Percentiles rank a stretch among this genome's conserved stretches.
Conservation (phyloP, 2,113 vertebrate genomes). For the Nothoprocta perdicaria region DNA sequence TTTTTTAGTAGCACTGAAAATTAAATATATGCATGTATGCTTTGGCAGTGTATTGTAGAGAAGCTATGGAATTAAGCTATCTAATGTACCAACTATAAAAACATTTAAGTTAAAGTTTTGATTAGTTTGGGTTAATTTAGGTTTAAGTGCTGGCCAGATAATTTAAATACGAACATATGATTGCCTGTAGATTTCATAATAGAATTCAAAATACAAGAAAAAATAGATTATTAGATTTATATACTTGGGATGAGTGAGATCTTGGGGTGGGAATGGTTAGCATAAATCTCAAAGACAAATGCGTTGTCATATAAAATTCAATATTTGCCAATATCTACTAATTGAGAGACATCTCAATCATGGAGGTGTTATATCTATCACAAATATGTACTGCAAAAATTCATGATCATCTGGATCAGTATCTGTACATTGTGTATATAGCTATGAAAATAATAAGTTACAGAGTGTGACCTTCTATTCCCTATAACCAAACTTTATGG, state of each 20-base stretch:
- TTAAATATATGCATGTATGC: background rate
- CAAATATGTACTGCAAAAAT: background rate
- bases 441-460: background rate
- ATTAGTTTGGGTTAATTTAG: background rate
- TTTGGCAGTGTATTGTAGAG: background rate
- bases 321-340: background rate
- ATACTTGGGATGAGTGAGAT: background rate
- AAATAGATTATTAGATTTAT: background rate
- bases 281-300: background rate
- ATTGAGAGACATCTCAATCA: background rate
- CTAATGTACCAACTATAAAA: slow-evolving; percentile 18
- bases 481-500: background rate
- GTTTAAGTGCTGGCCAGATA: background rate
- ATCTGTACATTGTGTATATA: background rate
- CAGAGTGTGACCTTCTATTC: background rate
- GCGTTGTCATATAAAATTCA: background rate
- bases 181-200: background rate
- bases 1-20: background rate
- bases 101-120: background rate
- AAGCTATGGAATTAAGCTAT: background rate
- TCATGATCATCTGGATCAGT: background rate
- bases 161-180: background rate
- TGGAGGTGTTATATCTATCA: background rate
- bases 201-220: background rate
- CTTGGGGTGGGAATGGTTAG: background rate